Evolutionary conservation across 2,113 vertebrate species (phyloP), one percentile per base, ranked within the genome.

Genomic region (Passer montanus): DNA sequence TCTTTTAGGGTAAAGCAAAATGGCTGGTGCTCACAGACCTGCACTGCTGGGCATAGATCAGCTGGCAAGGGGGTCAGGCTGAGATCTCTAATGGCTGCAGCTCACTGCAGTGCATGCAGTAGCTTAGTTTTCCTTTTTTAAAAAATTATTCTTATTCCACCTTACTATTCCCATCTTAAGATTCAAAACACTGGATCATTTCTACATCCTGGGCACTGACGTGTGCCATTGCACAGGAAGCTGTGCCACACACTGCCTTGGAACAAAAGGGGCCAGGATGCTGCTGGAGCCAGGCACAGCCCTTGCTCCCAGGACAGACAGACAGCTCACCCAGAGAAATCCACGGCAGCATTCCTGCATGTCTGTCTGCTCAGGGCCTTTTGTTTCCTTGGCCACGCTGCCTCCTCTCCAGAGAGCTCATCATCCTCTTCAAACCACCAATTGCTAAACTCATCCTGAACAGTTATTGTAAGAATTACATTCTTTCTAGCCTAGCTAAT

Each of bases 271-370:
- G 44, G 30, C 49, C n/a, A 44, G 86, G 74, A 60, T 1, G 5
- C 26, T 64, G 44, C 59, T 21, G 7, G 53, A 58, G 53, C 31
- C 31, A 33, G 53, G 53, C 31, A 55, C 53, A 33, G 53, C 53
- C 53, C 31, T 55, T 56, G 33, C 31, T 21, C 53, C 5, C 55
- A 47, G 49, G 44, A 13, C 49, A 90, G 67, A 2, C 2, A 23
- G 41, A 46, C 11, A 53, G 52, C 47, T 76, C 5, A 3, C 46
- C 35, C 23, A 1, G 50, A 72, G 47, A 55, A 79, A 76, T 55
- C 49, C 17, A 47, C 0, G 1, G 80, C 76, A 73, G 58, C 33
- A 33, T 30, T 5, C 18, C 30, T 56, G 63, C 37, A 3, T 0
- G 21, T 74, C 56, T 66, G 13, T 53, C 46, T 58, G 52, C 81